Evolutionary conservation across 2,797 vertebrate genomes (phyloP).

Genomic region (Gymnopithys bicolor): DNA sequence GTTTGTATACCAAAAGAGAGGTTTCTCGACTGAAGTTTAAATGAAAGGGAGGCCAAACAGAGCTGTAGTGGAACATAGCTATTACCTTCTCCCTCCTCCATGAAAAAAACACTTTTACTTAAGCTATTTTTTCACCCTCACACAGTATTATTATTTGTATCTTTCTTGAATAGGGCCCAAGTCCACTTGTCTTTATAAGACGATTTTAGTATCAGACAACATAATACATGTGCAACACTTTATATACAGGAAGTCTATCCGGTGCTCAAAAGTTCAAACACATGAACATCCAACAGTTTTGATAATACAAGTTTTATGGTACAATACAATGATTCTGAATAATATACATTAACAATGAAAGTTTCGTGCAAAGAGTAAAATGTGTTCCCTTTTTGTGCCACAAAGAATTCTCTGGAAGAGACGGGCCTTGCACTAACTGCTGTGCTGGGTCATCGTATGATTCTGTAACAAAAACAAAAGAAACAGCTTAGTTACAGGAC

Average conservation of each 20-base stretch:
- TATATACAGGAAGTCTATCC: conserved; percentile 95
- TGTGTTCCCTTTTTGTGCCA: conserved; percentile 84
- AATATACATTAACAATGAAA: conserved; percentile 91
- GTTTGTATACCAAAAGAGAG: conserved; percentile 81
- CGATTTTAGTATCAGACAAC: conserved; percentile 90
- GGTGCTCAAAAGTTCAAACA: conserved; percentile 88
- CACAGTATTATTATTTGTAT: conserved; percentile 68
- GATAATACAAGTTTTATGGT: conserved; percentile 86
- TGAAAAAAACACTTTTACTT: conserved; percentile 67
- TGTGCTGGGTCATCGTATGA: conserved; percentile 98
- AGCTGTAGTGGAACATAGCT: conserved; percentile 68
- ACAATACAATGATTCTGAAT: conserved; percentile 89
- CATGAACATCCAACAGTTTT: conserved; percentile 85
- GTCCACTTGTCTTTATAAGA: conserved; percentile 83
- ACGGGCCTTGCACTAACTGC: conserved; percentile 90
- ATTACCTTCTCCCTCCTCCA: conserved; percentile 70
- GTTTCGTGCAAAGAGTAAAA: conserved; percentile 91
- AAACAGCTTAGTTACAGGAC: conserved; percentile 16
- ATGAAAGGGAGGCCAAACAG: conserved; percentile 76
- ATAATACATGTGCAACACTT: conserved; percentile 95
- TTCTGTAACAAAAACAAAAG: conserved; percentile 83
- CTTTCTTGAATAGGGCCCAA: conserved; percentile 83
- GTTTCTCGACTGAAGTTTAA: conserved; percentile 76
- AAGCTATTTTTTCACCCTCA: conserved; percentile 66
- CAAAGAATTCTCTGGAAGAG: conserved; percentile 73